Conservation (phyloP, 2,888 invertebrate genomes). For the Epinotia demarniana region DNA sequence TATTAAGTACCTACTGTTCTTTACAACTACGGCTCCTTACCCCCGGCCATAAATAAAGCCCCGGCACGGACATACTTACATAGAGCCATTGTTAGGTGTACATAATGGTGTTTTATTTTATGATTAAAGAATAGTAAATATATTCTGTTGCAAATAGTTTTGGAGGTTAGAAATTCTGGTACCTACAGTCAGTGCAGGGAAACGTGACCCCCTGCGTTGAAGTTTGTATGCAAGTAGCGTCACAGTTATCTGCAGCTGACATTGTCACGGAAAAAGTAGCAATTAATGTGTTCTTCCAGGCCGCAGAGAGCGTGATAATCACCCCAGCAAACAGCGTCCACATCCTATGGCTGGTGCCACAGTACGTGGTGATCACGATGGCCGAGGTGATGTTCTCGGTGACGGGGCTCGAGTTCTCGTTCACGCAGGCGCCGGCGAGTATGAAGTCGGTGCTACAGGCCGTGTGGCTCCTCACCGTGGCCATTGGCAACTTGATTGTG, state of each 20-base stretch:
- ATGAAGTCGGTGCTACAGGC: conserved; percentile 98
- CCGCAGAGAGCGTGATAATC: conserved; percentile 72
- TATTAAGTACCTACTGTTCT: no score
- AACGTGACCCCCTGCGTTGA: no score
- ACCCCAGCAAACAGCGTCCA: conserved; percentile 90
- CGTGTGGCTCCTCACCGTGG: conserved; percentile 95
- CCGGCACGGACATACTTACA: no score
- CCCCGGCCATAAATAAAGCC: no score
- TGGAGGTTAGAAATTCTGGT: no score
- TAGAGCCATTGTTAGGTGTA: no score
- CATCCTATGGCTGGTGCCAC: conserved; percentile 95
- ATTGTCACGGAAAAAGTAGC: neutral
- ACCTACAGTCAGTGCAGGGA: no score
- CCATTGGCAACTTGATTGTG: conserved; percentile 97
- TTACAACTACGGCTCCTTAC: no score
- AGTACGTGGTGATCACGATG: conserved; percentile 95
- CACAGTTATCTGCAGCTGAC: neutral
- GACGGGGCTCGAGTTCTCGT: conserved; percentile 97
- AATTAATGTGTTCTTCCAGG: conserved; percentile 54
- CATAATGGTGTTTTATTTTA: no score
- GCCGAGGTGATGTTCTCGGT: conserved; percentile 98
- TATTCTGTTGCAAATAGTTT: no score
- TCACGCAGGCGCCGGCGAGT: conserved; percentile 94
- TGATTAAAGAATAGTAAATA: no score
- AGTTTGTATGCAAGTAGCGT: no score